A percentile compares a stretch with the other conserved stretches of the same genome.
phyloP scores from a whole-genome alignment of 2,797 vertebrate species.

The Momotus momota region DNA sequence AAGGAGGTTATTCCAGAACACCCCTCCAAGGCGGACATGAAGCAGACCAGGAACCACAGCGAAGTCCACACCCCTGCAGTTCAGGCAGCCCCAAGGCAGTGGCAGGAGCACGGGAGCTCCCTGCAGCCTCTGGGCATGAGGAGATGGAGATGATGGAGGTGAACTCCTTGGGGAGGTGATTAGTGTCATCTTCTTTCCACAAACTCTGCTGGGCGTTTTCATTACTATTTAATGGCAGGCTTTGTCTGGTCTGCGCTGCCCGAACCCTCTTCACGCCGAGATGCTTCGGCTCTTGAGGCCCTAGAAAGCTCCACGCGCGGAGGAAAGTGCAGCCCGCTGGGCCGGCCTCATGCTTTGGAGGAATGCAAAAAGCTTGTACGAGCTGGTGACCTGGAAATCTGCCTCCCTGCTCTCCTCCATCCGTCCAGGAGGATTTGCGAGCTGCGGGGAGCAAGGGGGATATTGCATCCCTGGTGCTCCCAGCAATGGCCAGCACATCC shows the following conservation, averaged over 20 bases:
- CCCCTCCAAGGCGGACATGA: too few relatives aligned
- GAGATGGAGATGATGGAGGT: not conserved
- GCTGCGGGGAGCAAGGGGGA: not conserved
- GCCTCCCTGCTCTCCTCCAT: not conserved
- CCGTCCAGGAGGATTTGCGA: rapidly evolving
- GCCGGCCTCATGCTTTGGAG: not conserved
- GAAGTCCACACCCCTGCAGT: rapidly evolving
- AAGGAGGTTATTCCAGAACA: not conserved
- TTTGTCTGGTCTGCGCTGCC: not conserved
- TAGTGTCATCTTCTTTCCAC: not conserved
- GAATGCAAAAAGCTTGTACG: not conserved
- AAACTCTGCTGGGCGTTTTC: not conserved
- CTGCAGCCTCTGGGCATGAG: not conserved
- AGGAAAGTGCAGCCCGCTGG: not conserved
- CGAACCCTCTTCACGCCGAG: not conserved
- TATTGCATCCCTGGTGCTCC: rapidly evolving
- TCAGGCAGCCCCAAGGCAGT: not conserved
- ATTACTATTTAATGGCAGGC: not conserved
- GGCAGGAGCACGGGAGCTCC: not conserved
- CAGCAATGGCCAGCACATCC: not conserved
- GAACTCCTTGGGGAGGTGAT: conserved; percentile 7
- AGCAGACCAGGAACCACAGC: rapidly evolving
- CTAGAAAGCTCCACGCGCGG: rapidly evolving
- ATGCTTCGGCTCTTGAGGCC: not conserved
- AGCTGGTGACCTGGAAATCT: not conserved